Conservation (phyloP, 2,797 vertebrate species). For the Dermochelys coriacea region DNA sequence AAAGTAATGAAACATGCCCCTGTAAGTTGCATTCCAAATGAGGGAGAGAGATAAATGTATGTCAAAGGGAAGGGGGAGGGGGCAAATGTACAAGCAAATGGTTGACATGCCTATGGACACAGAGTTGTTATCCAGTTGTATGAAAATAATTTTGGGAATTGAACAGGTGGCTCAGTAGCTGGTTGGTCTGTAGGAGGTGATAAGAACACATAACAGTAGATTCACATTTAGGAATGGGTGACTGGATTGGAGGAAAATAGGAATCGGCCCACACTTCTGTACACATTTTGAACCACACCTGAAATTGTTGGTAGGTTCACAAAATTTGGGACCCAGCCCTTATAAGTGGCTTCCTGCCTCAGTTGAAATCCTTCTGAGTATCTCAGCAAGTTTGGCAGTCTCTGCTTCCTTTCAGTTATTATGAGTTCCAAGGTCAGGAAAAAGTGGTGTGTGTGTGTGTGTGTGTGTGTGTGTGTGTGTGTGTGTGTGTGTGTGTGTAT, state of each 20-base stretch:
- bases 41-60: not conserved
- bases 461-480: too few species aligned
- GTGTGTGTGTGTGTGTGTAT: not conserved
- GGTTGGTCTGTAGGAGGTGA: not conserved
- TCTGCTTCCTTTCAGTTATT: not conserved
- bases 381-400: not conserved
- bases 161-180: not conserved
- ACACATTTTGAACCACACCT: not conserved
- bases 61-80: not conserved
- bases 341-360: not conserved
- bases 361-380: not conserved
- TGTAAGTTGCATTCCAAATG: not conserved
- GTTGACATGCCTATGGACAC: not conserved
- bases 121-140: not conserved
- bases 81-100: not conserved
- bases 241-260: not conserved
- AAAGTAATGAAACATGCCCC: not conserved
- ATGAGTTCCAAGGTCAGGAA: not conserved
- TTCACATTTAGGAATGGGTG: not conserved
- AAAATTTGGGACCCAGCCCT: not conserved
- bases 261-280: not conserved
- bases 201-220: not conserved
- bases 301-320: not conserved
- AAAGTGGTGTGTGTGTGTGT: not conserved
- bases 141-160: not conserved